phyloP scores from a whole-genome alignment of 2,113 vertebrate genomes.

The Psophia crepitans region DNA sequence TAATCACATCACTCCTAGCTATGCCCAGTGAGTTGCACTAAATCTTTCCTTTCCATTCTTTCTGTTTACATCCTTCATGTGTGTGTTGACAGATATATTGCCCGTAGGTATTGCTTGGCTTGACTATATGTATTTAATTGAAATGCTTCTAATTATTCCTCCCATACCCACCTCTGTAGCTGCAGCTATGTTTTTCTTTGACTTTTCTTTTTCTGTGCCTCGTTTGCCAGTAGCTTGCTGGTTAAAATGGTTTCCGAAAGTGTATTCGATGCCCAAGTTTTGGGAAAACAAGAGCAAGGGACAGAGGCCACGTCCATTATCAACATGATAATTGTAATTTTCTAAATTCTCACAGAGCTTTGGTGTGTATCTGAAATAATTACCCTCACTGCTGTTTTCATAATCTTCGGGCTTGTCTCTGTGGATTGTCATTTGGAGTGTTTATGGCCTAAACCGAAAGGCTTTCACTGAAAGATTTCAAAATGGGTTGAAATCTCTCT shows the following conservation, averaged over 20 bases:
- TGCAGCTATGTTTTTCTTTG: neutral
- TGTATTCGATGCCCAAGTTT: neutral
- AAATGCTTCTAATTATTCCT: slow-evolving; percentile 45
- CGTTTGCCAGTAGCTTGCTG: neutral
- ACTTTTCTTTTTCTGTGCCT: neutral
- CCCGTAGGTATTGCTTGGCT: slow-evolving; percentile 44
- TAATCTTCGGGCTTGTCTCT: slow-evolving; percentile 3
- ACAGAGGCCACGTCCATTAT: neutral
- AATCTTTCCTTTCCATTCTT: slow-evolving; percentile 37
- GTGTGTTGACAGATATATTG: slow-evolving; percentile 46
- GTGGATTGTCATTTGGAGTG: neutral
- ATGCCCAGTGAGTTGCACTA: slow-evolving; percentile 46
- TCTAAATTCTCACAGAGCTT: neutral
- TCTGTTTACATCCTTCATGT: slow-evolving; percentile 53
- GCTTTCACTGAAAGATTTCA: neutral
- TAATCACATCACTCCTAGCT: slow-evolving; percentile 63
- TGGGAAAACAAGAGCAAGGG: neutral
- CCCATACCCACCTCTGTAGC: neutral
- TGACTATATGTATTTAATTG: slow-evolving; percentile 26
- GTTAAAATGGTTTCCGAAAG: neutral
- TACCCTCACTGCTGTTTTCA: neutral
- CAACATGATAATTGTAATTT: neutral
- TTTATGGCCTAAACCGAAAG: neutral
- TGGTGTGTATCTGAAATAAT: neutral
- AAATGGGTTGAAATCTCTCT: neutral